These are phyloP conservation scores for Heteromormyrus szaboi DNA, from an alignment of 2,797 vertebrate genomes.

Conservation along the genomic window DNA sequence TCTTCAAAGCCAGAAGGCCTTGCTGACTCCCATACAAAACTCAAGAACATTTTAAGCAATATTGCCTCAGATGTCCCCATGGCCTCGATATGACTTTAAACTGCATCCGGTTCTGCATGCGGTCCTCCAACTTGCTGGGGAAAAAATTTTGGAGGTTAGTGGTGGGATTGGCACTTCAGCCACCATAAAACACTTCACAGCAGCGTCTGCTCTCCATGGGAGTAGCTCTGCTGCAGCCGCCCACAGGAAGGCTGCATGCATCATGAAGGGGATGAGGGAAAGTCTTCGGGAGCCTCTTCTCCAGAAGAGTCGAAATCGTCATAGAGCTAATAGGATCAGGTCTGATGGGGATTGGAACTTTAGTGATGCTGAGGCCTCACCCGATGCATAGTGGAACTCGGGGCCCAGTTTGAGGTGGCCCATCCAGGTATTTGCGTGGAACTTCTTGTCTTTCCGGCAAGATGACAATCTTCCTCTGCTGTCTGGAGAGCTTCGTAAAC, in stretches of 20 bases:
- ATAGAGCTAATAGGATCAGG: background rate
- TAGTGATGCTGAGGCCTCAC: background rate
- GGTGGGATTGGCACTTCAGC: background rate
- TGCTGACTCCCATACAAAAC: background rate
- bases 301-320: background rate
- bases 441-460: background rate
- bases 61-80: background rate
- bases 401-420: background rate
- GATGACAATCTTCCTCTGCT: background rate
- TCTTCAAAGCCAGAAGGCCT: background rate
- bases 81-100: background rate
- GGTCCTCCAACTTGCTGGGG: background rate
- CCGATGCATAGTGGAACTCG: background rate
- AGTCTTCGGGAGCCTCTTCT: background rate
- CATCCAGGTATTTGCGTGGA: background rate
- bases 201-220: too few species aligned
- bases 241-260: background rate
- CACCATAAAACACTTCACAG: too few species aligned
- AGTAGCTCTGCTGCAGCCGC: background rate
- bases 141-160: background rate
- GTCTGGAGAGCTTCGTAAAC: background rate
- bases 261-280: background rate
- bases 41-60: background rate
- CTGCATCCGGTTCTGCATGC: background rate
- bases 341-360: background rate